phyloP scores from a whole-genome alignment of 64 coral and sea anemone genomes.

The Stylophora pistillata region DNA sequence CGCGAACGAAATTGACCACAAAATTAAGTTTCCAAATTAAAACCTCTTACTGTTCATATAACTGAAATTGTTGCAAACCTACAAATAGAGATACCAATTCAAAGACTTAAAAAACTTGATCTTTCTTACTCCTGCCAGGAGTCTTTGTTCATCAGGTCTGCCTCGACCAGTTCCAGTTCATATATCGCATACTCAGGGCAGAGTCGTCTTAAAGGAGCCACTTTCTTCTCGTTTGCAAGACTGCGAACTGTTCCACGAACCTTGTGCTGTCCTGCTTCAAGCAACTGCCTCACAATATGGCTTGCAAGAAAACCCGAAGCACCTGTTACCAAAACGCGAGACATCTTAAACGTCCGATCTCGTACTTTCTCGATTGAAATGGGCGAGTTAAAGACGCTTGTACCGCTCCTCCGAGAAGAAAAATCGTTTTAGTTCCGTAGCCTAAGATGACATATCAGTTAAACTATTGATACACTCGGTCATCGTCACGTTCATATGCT shows the following conservation, averaged over 20 bases:
- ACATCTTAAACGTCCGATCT: not conserved
- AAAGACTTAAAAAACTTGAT: not conserved
- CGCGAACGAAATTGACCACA: too few relatives aligned
- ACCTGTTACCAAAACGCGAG: constrained; percentile 86
- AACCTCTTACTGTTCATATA: too few relatives aligned
- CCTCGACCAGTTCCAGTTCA: constrained; percentile 85
- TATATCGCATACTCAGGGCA: constrained; percentile 74
- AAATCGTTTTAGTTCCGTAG: too few relatives aligned
- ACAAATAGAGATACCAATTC: not conserved
- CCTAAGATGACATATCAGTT: too few relatives aligned
- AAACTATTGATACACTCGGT: too few relatives aligned
- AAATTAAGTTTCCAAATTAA: too few relatives aligned
- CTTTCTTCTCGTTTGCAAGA: constrained; percentile 75
- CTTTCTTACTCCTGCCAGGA: constrained; percentile 78
- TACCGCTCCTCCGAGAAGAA: too few relatives aligned
- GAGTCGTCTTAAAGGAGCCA: constrained; percentile 61
- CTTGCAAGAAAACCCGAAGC: constrained; percentile 84
- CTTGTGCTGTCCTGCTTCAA: constrained; percentile 52
- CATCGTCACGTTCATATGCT: too few relatives aligned
- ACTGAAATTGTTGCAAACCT: too few relatives aligned
- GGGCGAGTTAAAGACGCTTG: too few relatives aligned
- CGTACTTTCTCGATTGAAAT: not conserved
- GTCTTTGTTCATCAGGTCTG: constrained; percentile 72
- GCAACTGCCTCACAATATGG: constrained; percentile 77
- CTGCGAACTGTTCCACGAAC: constrained; percentile 91